Conservation (phyloP, 2,113 vertebrate species). For the Pseudopipra pipra region DNA sequence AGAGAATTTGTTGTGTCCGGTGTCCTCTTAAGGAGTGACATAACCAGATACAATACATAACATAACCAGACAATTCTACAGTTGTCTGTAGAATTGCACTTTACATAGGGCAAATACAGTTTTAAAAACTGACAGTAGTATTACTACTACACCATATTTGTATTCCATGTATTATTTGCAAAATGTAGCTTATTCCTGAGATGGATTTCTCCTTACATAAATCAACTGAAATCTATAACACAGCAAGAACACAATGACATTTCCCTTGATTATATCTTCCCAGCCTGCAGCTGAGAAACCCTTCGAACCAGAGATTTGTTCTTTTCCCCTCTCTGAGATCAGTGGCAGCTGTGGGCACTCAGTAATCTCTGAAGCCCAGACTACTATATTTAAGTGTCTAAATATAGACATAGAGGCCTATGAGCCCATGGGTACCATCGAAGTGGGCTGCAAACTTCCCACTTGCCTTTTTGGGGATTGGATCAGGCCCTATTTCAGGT, state of each 20-base stretch:
- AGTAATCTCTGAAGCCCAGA: conserved; percentile 31
- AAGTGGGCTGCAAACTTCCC: conserved; percentile 45
- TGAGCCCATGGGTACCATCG: background rate
- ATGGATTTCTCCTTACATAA: background rate
- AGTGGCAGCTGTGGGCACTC: conserved; percentile 44
- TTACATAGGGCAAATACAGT: background rate
- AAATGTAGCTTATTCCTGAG: background rate
- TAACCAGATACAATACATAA: background rate
- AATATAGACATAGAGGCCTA: background rate
- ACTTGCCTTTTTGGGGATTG: conserved; percentile 35
- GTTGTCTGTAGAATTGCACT: background rate
- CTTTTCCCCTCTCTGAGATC: background rate
- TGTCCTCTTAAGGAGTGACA: background rate
- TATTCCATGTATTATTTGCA: background rate
- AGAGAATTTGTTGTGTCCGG: background rate
- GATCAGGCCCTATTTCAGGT: conserved; percentile 55
- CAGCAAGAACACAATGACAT: background rate
- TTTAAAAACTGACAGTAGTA: background rate
- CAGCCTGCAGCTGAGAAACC: background rate
- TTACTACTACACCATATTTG: background rate
- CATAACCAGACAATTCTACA: background rate
- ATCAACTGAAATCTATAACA: background rate
- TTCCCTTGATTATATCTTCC: background rate
- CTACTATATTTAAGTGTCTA: conserved; percentile 47
- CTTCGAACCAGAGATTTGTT: conserved; percentile 4